A percentile compares a stretch with the other conserved stretches of the same genome.
phyloP scores from a whole-genome alignment of 2,888 invertebrate genomes.

The Sinhomidia bicolor region DNA sequence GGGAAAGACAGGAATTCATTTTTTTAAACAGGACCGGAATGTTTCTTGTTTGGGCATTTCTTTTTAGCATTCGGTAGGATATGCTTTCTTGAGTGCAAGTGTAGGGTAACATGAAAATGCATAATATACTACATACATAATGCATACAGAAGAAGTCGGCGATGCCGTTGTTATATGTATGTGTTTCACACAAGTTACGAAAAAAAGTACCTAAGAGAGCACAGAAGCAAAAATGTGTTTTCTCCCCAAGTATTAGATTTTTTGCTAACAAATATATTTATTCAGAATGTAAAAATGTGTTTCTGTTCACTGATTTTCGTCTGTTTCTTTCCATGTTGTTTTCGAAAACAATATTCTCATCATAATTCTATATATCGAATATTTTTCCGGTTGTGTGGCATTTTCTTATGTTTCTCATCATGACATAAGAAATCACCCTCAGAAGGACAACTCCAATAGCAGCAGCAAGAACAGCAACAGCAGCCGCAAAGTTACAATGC shows the following conservation, averaged over 20 bases:
- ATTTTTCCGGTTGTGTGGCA: no score
- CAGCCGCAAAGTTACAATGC: conserved; percentile 19
- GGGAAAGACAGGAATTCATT: conserved; percentile 2
- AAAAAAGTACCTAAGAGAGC: no score
- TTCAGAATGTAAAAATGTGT: conserved; percentile 2
- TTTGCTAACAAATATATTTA: background rate
- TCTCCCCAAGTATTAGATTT: background rate
- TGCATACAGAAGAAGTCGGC: background rate
- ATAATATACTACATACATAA: background rate
- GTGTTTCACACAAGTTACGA: no score
- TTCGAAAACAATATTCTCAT: background rate
- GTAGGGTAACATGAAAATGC: background rate
- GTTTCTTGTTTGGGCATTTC: background rate
- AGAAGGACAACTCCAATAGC: no score
- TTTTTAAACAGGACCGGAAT: background rate
- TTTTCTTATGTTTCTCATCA: no score
- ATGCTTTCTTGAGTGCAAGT: no score
- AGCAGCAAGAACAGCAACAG: background rate
- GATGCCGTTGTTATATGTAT: background rate
- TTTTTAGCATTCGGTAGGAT: background rate
- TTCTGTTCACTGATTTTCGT: background rate
- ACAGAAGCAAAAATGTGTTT: no score
- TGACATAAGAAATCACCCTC: background rate
- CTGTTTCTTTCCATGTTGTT: background rate
- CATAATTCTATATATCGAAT: conserved; percentile 11